These are phyloP conservation scores for Pseudorhombus dupliciocellatus DNA, from an alignment of 2,113 vertebrate species.

Conservation along the genomic window DNA sequence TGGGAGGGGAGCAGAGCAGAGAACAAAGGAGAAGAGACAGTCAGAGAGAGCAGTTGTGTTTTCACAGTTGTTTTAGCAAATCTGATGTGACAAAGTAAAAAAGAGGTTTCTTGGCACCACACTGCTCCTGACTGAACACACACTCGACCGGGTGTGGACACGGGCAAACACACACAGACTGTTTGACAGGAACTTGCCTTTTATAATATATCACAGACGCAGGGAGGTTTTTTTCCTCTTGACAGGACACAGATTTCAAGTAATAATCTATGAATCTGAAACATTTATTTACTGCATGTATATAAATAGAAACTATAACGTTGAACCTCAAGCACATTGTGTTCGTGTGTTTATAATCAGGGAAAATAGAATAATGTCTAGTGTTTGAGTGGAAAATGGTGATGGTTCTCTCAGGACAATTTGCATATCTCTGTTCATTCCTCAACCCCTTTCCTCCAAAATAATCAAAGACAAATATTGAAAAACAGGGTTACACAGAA, in stretches of 20 bases:
- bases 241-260: no score
- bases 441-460: no score
- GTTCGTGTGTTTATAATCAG: constrained; percentile 21
- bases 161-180: constrained; percentile 37
- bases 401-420: constrained; percentile 80
- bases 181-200: constrained; percentile 22
- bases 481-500: background rate
- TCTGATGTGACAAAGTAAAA: constrained; percentile 87
- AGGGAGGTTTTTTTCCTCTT: background rate
- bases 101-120: constrained; percentile 80
- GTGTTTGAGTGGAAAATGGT: constrained; percentile 52
- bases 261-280: no score
- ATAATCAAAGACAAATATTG: background rate
- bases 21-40: constrained; percentile 74
- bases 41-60: constrained; percentile 84
- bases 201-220: background rate
- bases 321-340: background rate
- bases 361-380: constrained; percentile 88
- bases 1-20: constrained; percentile 46
- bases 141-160: constrained; percentile 26
- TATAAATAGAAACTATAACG: background rate
- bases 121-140: constrained; percentile 77
- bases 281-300: background rate
- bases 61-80: constrained; percentile 90
- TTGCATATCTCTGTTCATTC: background rate